Evolutionary conservation across 2,888 invertebrate genomes (phyloP).

Genomic region (Charanyca ferruginea): DNA sequence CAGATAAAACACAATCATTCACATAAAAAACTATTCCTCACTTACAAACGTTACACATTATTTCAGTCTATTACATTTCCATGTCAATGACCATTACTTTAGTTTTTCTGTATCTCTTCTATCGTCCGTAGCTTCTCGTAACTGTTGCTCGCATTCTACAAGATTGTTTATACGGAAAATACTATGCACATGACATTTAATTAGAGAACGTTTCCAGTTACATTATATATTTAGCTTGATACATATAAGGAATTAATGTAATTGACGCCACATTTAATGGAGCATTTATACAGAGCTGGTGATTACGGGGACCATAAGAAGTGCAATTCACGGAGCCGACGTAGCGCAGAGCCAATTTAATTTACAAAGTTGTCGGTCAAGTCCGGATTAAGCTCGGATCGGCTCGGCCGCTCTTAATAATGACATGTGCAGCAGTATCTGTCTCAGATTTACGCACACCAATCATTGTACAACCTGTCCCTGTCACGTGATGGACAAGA

Average conservation of each 20-base stretch:
- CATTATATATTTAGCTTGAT: constrained; percentile 80
- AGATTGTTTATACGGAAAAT: constrained; percentile 79
- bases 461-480: constrained; percentile 62
- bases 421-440: constrained; percentile 77
- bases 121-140: constrained; percentile 69
- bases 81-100: constrained; percentile 64
- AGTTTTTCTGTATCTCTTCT: constrained; percentile 72
- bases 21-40: constrained; percentile 11
- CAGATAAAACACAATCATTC: constrained; percentile 2
- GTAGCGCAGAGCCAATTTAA: constrained; percentile 85
- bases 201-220: constrained; percentile 79
- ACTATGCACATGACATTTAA: constrained; percentile 83
- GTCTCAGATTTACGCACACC: constrained; percentile 73
- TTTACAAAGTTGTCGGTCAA: constrained; percentile 88
- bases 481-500: constrained; percentile 35
- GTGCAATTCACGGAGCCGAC: constrained; percentile 81
- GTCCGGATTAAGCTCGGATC: constrained; percentile 81
- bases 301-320: constrained; percentile 85
- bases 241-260: constrained; percentile 86
- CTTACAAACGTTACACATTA: constrained; percentile 28
- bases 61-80: constrained; percentile 55
- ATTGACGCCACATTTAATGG: constrained; percentile 89
- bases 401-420: constrained; percentile 75
- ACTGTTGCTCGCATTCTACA: constrained; percentile 78
- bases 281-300: constrained; percentile 83